These are phyloP conservation scores for Platysteira castanea DNA, from an alignment of 2,113 vertebrate species.

Conservation along the genomic window DNA sequence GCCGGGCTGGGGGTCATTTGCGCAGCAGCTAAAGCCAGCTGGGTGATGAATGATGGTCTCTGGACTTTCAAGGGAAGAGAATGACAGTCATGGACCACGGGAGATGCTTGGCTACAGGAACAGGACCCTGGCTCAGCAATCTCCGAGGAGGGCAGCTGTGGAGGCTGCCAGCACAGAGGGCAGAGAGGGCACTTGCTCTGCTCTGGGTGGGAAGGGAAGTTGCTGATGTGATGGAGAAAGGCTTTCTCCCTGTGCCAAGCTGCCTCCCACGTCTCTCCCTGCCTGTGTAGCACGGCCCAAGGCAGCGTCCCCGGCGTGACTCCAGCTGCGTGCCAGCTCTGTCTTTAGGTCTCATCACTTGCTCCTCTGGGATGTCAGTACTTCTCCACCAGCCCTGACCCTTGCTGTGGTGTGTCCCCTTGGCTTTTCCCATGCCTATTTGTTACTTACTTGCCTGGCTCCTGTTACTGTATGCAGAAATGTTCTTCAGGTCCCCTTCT, in stretches of 20 bases:
- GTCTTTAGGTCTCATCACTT: background rate
- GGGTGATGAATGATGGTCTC: background rate
- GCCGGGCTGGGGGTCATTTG: background rate
- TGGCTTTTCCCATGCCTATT: background rate
- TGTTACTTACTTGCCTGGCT: background rate
- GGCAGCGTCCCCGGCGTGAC: background rate
- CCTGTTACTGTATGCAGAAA: background rate
- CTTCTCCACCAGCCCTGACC: accelerated
- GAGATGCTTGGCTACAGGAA: background rate
- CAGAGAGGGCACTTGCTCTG: background rate
- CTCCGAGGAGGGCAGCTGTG: background rate
- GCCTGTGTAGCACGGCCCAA: background rate
- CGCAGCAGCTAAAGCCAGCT: background rate
- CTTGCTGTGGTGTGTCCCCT: background rate
- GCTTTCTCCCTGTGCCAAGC: background rate
- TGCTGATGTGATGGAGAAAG: background rate
- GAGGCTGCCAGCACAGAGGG: background rate
- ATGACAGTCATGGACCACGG: background rate
- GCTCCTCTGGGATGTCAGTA: background rate
- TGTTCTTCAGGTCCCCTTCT: background rate
- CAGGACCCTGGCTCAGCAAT: accelerated
- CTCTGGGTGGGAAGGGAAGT: background rate
- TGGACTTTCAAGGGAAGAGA: background rate
- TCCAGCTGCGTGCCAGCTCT: background rate
- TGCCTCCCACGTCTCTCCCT: background rate